phyloP scores from a whole-genome alignment of 2,888 invertebrate species.

The Pherbina coryleti region DNA sequence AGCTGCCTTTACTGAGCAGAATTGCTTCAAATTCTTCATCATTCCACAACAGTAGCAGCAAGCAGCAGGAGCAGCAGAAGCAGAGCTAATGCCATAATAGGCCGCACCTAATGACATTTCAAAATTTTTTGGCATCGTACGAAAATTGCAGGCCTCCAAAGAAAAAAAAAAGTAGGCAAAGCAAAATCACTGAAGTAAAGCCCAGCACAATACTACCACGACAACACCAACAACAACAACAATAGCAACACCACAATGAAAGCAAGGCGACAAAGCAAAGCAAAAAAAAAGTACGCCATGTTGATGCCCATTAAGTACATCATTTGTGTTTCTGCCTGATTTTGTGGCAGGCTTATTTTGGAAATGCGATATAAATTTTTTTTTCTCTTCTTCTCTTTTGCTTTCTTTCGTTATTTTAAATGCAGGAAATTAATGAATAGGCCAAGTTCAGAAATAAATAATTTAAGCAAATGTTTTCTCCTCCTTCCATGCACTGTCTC shows the following conservation, averaged over 20 bases:
- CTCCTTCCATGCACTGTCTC: too few relatives aligned
- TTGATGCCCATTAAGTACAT: slow-evolving; percentile 1
- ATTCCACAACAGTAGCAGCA: neutral
- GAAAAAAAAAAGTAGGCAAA: neutral
- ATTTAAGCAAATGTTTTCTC: too few relatives aligned
- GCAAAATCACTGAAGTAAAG: neutral
- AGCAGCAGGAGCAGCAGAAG: too few relatives aligned
- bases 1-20: neutral
- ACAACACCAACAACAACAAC: neutral
- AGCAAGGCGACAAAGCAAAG: neutral
- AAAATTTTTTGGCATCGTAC: slow-evolving; percentile 54
- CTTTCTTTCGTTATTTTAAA: too few relatives aligned
- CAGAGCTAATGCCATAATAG: slow-evolving; percentile 56
- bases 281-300: neutral
- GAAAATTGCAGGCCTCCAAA: neutral
- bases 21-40: neutral
- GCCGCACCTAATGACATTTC: slow-evolving; percentile 63
- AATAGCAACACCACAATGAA: neutral
- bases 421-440: too few relatives aligned
- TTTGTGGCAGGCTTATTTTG: neutral
- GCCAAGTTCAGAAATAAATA: too few relatives aligned
- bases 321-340: slow-evolving; percentile 7
- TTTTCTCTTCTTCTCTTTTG: too few relatives aligned
- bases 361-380: too few relatives aligned
- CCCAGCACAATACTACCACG: too few relatives aligned